Base-by-base conservation (phyloP, 2,113 vertebrate genomes). In the Clupea harengus region DNA sequence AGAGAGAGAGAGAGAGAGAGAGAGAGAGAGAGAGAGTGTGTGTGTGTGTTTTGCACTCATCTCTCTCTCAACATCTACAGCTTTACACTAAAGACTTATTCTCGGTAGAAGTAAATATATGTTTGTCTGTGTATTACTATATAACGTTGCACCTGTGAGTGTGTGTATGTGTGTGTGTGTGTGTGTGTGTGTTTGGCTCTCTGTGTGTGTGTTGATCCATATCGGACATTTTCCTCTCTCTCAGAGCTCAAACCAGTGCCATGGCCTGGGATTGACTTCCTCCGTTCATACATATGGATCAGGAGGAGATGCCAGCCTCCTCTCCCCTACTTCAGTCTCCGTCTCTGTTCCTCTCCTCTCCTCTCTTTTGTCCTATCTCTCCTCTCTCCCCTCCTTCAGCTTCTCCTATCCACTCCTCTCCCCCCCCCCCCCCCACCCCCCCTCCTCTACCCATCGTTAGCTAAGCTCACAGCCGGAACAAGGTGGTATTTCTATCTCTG, bases 211-310 rank as follows among this genome's bases (percentile, higher is more conserved):
- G 72, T 32, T 81, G 82, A 81, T 82, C 46, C 54, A 82, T 64
- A 80, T 81, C 20, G 50, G 60, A 39, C 49, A 50, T 67, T 57
- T 25, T 52, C 46, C 45, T 47, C 64, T 49, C 84, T 60, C 60
- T 80, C 11, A 18, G 18, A 57, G 52, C 52, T 57, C 15, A 57
- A 57, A 39, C 20, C 10, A 17, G 82, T 45, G 39, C 52, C 47
- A 32, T 82, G 44, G 67, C 86, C 75, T 89, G 60, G 78, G 82
- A 86, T 89, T 84, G 84, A 64, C 15, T 18, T 57, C 52, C 18
- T 15, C 18, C 2, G 2, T 57, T 39, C 52, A 15, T 57, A 15
- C 52, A 57, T 57, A 57, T 57, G 18, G 52, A 57, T 57, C 13
- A 20, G 52, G 4, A 20, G 18, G 52, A 20, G 18, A 57, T 57